Conservation (phyloP, 2,888 invertebrate genomes). For the Nomada hirtipes region DNA sequence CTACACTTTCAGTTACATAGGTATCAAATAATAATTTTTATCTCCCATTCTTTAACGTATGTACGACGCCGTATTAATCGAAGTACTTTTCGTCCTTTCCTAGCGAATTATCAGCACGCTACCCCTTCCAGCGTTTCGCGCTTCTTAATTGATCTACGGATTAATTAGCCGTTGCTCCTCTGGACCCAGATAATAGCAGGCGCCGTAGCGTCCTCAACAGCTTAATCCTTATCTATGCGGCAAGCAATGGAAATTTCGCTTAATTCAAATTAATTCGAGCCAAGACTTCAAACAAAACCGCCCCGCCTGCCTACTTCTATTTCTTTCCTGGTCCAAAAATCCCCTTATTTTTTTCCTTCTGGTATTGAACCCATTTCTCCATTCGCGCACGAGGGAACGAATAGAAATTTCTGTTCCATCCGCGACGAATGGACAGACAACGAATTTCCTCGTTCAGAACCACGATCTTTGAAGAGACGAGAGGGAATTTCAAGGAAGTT, state of each 20-base stretch:
- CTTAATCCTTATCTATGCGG: constrained; percentile 74
- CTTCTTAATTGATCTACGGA: constrained; percentile 74
- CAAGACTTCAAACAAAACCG: constrained; percentile 2
- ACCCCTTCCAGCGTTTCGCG: constrained; percentile 20
- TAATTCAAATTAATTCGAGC: constrained; percentile 70
- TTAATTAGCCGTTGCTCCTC: constrained; percentile 67
- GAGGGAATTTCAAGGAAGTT: too few species aligned
- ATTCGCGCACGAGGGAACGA: not conserved
- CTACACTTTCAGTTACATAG: not conserved
- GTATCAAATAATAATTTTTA: constrained; percentile 34
- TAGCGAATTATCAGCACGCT: constrained; percentile 33
- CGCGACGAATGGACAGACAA: too few species aligned
- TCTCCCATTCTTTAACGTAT: constrained; percentile 14
- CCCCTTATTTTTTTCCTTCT: not conserved
- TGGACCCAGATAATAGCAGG: constrained; percentile 1
- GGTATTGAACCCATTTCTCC: not conserved
- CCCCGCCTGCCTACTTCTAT: not conserved
- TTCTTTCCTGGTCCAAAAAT: not conserved
- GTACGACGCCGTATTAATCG: constrained; percentile 12
- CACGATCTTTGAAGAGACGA: not conserved
- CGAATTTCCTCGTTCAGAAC: not conserved
- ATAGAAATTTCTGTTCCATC: constrained; percentile 20
- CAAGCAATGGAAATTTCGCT: constrained; percentile 59
- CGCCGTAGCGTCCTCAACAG: constrained; percentile 23
- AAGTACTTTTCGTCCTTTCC: constrained; percentile 32